A percentile compares a stretch with the other conserved stretches of the same genome.
Conservation (phyloP, 2,888 invertebrate species). For the Pseudoips prasinana region DNA sequence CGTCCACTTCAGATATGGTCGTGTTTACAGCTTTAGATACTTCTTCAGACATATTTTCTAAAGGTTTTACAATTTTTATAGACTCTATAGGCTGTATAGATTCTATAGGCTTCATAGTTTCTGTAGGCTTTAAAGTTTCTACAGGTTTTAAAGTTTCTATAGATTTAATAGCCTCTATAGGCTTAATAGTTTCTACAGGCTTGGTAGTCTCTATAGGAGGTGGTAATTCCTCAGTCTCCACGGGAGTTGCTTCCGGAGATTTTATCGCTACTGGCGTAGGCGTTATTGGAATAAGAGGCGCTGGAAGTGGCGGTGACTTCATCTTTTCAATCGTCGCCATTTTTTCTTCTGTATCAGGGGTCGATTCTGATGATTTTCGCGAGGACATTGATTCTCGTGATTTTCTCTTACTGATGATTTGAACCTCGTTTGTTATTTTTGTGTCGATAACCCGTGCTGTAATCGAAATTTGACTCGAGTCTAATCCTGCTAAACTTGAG, state of each 20-base stretch:
- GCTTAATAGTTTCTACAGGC: constrained; percentile 45
- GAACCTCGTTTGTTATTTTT: constrained; percentile 48
- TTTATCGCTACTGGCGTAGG: constrained; percentile 48
- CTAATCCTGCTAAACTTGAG: constrained; percentile 52
- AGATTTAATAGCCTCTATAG: constrained; percentile 51
- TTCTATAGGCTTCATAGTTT: constrained; percentile 49
- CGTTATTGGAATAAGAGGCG: constrained; percentile 50
- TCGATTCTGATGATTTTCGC: constrained; percentile 60
- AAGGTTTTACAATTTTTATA: neutral
- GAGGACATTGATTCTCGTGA: constrained; percentile 60
- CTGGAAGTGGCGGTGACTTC: constrained; percentile 53
- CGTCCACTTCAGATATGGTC: constrained; percentile 15
- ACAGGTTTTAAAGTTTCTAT: constrained; percentile 36
- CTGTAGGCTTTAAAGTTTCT: no score
- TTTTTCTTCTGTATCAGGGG: constrained; percentile 55
- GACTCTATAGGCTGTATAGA: constrained; percentile 33
- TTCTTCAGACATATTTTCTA: neutral
- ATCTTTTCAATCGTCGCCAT: constrained; percentile 61
- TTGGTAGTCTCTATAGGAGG: constrained; percentile 59
- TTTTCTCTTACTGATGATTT: constrained; percentile 55
- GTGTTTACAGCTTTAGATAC: neutral
- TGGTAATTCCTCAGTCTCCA: constrained; percentile 58
- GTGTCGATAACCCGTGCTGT: constrained; percentile 58
- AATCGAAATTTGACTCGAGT: constrained; percentile 70
- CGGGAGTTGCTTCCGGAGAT: constrained; percentile 52